Conservation (phyloP, 2,797 vertebrate genomes). For the Macroramphosus scolopax region DNA sequence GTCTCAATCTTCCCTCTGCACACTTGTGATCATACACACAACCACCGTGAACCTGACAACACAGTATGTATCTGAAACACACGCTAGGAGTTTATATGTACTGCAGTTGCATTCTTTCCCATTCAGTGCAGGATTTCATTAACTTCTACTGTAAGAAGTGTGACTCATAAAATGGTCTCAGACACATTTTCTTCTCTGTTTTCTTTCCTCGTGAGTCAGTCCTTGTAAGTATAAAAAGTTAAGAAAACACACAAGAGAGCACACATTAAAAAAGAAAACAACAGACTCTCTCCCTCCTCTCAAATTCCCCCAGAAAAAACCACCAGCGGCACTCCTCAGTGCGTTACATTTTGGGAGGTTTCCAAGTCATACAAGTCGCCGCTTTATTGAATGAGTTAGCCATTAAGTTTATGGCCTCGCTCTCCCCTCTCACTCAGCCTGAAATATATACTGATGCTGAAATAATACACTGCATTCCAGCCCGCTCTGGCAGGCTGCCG, state of each 20-base stretch:
- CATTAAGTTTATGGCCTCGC: conserved; percentile 63
- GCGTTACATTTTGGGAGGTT: conserved; percentile 42
- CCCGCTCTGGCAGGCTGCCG: conserved; percentile 44
- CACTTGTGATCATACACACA: too few relatives aligned
- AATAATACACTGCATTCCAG: conserved; percentile 63
- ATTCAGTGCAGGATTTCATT: too few relatives aligned
- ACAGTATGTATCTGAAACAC: too few relatives aligned
- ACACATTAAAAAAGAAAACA: too few relatives aligned
- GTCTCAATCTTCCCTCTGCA: too few relatives aligned
- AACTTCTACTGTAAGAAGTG: too few relatives aligned
- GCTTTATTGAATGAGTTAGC: conserved; percentile 65
- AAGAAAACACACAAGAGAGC: conserved; percentile 10
- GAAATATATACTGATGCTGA: conserved; percentile 67
- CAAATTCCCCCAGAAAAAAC: conserved; percentile 34
- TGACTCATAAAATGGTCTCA: neutral
- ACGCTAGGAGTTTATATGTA: too few relatives aligned
- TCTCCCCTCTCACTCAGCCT: conserved; percentile 35
- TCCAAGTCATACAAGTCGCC: conserved; percentile 67
- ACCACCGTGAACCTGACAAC: too few relatives aligned
- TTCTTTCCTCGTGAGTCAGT: conserved; percentile 4
- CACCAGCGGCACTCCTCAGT: conserved; percentile 19
- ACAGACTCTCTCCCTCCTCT: conserved; percentile 33
- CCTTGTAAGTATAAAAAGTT: conserved; percentile 4
- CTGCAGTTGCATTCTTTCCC: too few relatives aligned
- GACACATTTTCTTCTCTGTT: conserved; percentile 1